phyloP scores from a whole-genome alignment of 2,113 vertebrate genomes.

The Panthera leo region DNA sequence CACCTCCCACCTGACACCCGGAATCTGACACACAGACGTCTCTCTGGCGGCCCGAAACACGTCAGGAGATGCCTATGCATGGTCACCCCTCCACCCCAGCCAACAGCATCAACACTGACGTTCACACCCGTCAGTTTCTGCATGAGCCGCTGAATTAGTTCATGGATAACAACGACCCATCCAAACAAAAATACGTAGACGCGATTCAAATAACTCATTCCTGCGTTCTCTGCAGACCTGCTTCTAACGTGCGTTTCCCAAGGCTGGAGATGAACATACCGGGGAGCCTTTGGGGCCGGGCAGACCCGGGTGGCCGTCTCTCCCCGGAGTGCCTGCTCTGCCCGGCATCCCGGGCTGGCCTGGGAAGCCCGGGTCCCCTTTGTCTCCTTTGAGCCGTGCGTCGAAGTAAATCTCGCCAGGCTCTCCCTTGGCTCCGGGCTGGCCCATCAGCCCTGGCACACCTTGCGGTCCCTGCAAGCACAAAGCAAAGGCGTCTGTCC shows the following conservation, averaged over 20 bases:
- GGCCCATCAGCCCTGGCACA: constrained; percentile 89
- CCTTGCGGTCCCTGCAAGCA: constrained; percentile 89
- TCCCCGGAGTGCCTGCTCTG: constrained; percentile 89
- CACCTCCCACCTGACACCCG: background rate
- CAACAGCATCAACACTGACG: no score
- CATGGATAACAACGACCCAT: no score
- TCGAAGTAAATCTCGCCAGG: constrained; percentile 92
- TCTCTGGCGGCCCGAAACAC: background rate
- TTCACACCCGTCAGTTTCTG: background rate
- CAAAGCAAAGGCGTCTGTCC: background rate
- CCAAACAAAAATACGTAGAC: background rate
- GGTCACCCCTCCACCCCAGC: background rate
- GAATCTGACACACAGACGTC: background rate
- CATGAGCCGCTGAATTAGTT: background rate
- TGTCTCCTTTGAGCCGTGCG: constrained; percentile 92
- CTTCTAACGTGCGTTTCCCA: rapidly evolving
- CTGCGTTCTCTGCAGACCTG: rapidly evolving
- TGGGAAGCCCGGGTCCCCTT: constrained; percentile 88
- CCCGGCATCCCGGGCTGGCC: constrained; percentile 90
- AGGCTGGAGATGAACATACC: constrained; percentile 84
- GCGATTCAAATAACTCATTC: rapidly evolving
- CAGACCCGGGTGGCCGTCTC: constrained; percentile 89
- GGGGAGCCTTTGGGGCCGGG: constrained; percentile 92
- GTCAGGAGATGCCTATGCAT: background rate
- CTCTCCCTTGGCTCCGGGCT: constrained; percentile 92